Evolutionary conservation across 2,888 invertebrate species (phyloP).

Genomic region (Chelonus formosanus): DNA sequence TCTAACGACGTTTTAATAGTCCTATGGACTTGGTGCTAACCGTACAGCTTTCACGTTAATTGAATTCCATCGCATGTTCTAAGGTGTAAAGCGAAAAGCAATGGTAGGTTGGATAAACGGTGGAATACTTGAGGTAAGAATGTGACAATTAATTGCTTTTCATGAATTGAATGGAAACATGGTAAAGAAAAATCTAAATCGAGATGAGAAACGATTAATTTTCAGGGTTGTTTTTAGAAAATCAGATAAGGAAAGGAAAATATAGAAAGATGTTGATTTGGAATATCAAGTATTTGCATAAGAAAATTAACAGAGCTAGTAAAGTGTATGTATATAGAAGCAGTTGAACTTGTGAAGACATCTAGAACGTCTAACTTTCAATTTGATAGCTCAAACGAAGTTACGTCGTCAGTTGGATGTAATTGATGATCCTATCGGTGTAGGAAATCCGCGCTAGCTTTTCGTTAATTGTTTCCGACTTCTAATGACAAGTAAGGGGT

Average conservation of each 20-base stretch:
- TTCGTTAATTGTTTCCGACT: slow-evolving; percentile 26
- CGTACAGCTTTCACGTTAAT: slow-evolving; percentile 32
- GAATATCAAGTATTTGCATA: slow-evolving; percentile 7
- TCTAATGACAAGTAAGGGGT: not conserved
- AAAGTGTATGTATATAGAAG: not conserved
- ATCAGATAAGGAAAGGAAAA: too few species aligned
- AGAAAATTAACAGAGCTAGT: slow-evolving; percentile 2
- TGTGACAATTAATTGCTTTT: slow-evolving; percentile 15
- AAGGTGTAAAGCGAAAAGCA: slow-evolving; percentile 15
- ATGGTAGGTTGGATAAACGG: not conserved
- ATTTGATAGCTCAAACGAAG: slow-evolving; percentile 33
- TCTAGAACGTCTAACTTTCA: slow-evolving; percentile 25
- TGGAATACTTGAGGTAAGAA: slow-evolving; percentile 9
- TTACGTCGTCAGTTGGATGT: slow-evolving; percentile 24
- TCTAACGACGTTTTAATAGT: slow-evolving; percentile 27
- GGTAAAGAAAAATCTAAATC: not conserved
- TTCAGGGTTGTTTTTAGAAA: not conserved
- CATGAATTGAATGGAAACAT: not conserved
- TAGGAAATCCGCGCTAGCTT: slow-evolving; percentile 19
- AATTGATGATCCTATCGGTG: slow-evolving; percentile 32
- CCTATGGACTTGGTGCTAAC: slow-evolving; percentile 20
- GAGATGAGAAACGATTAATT: too few species aligned
- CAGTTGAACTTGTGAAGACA: slow-evolving; percentile 9
- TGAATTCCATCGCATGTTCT: slow-evolving; percentile 31
- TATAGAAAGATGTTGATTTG: too few species aligned